Conservation (phyloP, 2,797 vertebrate species). For the Buceros bicornis region DNA sequence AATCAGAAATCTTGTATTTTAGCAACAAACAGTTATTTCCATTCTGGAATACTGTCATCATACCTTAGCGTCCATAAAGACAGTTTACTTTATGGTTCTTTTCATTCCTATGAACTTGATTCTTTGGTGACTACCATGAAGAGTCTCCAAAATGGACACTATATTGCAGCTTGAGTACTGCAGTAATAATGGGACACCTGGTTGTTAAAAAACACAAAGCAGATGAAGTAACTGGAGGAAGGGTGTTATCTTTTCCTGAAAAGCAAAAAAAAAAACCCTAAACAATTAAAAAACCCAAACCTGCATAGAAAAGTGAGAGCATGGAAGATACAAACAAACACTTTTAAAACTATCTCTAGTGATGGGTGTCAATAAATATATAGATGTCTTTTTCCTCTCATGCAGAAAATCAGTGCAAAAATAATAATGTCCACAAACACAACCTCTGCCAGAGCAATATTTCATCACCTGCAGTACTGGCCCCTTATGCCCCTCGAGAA, state of each 20-base stretch:
- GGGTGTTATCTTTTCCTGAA: background rate
- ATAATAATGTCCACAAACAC: background rate
- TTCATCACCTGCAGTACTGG: background rate
- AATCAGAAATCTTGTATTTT: background rate
- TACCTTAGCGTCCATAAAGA: background rate
- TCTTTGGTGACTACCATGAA: background rate
- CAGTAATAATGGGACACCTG: background rate
- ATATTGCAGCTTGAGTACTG: background rate
- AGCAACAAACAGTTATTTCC: background rate
- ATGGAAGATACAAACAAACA: background rate
- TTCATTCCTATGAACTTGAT: background rate
- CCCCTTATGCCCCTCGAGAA: background rate
- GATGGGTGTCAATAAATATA: background rate
- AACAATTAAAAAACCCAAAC: background rate
- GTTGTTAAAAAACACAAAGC: background rate
- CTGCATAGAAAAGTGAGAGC: background rate
- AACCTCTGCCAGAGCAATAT: background rate
- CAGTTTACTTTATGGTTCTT: background rate
- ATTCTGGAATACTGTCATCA: background rate
- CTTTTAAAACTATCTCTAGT: background rate
- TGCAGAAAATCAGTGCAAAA: background rate
- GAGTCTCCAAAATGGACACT: background rate
- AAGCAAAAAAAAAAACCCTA: background rate
- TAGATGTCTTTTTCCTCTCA: background rate
- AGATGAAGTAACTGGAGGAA: background rate